Evolutionary conservation across 2,888 invertebrate species (phyloP).

Genomic region (Selenia dentaria): DNA sequence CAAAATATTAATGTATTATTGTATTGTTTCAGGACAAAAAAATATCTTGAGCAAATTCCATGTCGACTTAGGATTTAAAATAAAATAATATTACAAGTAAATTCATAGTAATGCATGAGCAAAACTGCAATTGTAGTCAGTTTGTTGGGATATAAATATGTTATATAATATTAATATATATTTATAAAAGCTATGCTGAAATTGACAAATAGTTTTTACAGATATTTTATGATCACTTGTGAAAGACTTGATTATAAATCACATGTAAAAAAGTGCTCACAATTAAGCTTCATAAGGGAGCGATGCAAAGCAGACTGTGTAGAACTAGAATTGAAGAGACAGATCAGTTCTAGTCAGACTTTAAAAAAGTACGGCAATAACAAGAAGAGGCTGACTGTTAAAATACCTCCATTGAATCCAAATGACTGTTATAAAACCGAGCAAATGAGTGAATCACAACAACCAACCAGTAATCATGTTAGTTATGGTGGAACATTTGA

Average conservation of each 20-base stretch:
- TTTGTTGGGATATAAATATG: conserved; percentile 48
- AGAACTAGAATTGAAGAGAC: conserved; percentile 24
- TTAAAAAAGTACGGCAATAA: conserved; percentile 46
- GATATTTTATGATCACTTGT: conserved; percentile 67
- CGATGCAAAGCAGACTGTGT: conserved; percentile 46
- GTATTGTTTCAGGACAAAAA: conserved; percentile 64
- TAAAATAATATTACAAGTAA: conserved; percentile 28
- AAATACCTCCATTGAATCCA: conserved; percentile 47
- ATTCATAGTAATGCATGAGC: conserved; percentile 49
- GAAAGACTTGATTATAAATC: conserved; percentile 47
- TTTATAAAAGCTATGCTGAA: conserved; percentile 75
- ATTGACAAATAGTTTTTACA: conserved; percentile 77
- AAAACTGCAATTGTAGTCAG: conserved; percentile 37
- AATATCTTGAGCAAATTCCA: conserved; percentile 70
- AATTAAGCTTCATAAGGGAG: conserved; percentile 55
- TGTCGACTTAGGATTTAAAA: conserved; percentile 50
- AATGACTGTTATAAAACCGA: conserved; percentile 46
- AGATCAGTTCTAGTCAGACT: conserved; percentile 41
- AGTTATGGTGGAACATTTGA: conserved; percentile 64
- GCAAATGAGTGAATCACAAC: conserved; percentile 64
- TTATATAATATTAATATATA: conserved; percentile 49
- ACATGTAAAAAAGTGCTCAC: conserved; percentile 56
- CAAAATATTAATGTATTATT: no score
- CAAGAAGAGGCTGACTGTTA: conserved; percentile 49
- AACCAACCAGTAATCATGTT: conserved; percentile 54